Percentiles rank a stretch among this genome's conserved stretches.
These are phyloP conservation scores for Sula dactylatra DNA, from an alignment of 2,113 vertebrate species.

Conservation along the genomic window DNA sequence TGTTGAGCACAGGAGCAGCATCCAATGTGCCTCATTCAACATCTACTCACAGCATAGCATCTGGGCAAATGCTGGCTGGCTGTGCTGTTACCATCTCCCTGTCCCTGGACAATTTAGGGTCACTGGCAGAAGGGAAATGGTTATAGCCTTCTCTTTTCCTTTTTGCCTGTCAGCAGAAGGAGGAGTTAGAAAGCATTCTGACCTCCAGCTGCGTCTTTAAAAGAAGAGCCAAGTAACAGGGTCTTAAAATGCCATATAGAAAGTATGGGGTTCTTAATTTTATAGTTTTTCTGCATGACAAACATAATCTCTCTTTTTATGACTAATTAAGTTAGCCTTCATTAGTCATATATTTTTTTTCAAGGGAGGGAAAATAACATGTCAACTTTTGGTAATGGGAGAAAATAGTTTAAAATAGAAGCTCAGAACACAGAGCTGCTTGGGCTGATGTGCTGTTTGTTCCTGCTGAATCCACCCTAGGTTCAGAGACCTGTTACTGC, in stretches of 20 bases:
- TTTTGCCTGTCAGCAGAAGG: background rate
- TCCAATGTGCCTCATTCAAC: fast-evolving
- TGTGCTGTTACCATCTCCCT: background rate
- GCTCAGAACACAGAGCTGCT: background rate
- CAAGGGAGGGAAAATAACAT: background rate
- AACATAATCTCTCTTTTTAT: background rate
- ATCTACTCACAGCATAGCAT: background rate
- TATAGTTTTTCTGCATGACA: background rate
- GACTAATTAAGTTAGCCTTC: background rate
- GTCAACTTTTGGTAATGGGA: background rate
- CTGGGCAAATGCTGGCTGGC: background rate
- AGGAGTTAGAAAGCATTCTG: background rate
- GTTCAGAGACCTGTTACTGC: conserved; percentile 82
- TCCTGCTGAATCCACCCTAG: conserved; percentile 56
- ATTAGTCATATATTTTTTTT: background rate
- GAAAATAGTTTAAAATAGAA: background rate
- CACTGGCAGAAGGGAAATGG: background rate
- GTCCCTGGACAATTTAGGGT: background rate
- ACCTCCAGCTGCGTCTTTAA: background rate
- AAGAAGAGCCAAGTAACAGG: background rate
- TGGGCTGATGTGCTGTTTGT: background rate
- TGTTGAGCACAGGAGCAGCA: background rate
- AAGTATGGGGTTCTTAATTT: background rate
- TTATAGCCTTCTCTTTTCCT: background rate
- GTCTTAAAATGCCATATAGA: background rate